Evolutionary conservation across 2,888 invertebrate species (phyloP).

Genomic region (Drosophila formosana): DNA sequence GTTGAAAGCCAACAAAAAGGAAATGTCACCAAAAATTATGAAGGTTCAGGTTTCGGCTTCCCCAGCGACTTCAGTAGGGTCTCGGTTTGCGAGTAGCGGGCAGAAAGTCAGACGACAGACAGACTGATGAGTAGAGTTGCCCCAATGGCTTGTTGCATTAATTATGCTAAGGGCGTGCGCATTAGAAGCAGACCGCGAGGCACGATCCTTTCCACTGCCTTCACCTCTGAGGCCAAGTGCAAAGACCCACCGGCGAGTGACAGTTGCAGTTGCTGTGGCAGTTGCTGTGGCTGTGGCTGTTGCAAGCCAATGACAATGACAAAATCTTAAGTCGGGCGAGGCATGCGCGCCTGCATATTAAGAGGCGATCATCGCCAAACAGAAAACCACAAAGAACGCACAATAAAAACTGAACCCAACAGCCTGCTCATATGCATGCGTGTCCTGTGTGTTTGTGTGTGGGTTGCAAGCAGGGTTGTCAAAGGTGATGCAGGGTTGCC

Average conservation of each 20-base stretch:
- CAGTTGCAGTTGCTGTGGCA: constrained; percentile 50
- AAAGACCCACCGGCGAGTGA: constrained; percentile 54
- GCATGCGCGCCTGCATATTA: constrained; percentile 80
- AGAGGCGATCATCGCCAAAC: constrained; percentile 58
- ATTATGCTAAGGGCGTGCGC: constrained; percentile 75
- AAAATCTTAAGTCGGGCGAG: constrained; percentile 68
- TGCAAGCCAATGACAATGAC: constrained; percentile 40
- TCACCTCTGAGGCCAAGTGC: constrained; percentile 58
- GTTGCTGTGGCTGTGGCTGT: constrained; percentile 12
- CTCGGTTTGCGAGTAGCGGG: background rate
- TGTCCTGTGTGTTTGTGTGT: constrained; percentile 34
- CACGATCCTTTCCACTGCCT: constrained; percentile 43
- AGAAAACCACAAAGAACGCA: constrained; percentile 10
- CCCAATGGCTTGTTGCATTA: constrained; percentile 51
- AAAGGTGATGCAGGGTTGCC: background rate
- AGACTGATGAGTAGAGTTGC: background rate
- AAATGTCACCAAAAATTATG: constrained; percentile 81
- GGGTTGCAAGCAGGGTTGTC: constrained; percentile 2
- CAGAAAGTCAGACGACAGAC: background rate
- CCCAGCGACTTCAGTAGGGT: background rate
- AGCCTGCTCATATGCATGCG: constrained; percentile 57
- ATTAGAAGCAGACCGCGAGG: constrained; percentile 55
- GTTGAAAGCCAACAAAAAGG: constrained; percentile 53
- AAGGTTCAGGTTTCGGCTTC: constrained; percentile 60
- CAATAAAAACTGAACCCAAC: constrained; percentile 14